Base-by-base conservation (phyloP, 2,113 vertebrate species). In the Hystrix brachyura region DNA sequence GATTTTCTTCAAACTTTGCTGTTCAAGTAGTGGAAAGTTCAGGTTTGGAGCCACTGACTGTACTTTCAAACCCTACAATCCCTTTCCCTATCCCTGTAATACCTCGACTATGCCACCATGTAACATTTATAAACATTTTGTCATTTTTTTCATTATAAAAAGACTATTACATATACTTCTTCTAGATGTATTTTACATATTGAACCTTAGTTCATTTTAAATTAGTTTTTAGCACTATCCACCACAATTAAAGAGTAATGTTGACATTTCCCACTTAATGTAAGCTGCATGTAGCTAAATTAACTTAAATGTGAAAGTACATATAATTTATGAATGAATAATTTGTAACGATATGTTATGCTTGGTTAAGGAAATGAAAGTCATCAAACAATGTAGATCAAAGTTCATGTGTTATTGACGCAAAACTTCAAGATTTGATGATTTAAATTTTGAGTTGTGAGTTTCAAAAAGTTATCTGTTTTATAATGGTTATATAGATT, bases 151-250 rank as follows among this genome's bases (percentile, higher is more conserved):
- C 23, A 91, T 74, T 69, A 81, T 48, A 74, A 87, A 96, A 69
- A 64, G 60, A 18, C 8, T 51, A 59, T 19, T 23, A 43, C 32
- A 21, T 17, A 34, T 51, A 65, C 38, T 64, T 82, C 55, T n/a
- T 78, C 71, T n/a, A 85, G 21, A 55, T 76, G 18, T 60, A 79
- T 48, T 95, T 92, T 79, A 93, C 43, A 82, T 38, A 94, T 34
- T 67, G 3, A 1, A 32, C 62, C 19, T 1, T 71, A 60, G 29
- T 62, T 94, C 32, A 71, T 62, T 78, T 82, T 64, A n/a, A 95
- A 48, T 87, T 80, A 51, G 5, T 67, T 76, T 48, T 90, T 94
- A 93, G 88, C 3, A 74, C 11, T 80, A 91, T 60, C 79, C 53
- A 76, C 53, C 46, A 59, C 0, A 92, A 64, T 53, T 65, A 78